phyloP scores from a whole-genome alignment of 2,888 invertebrate species.

The Vesta saturnalis region DNA sequence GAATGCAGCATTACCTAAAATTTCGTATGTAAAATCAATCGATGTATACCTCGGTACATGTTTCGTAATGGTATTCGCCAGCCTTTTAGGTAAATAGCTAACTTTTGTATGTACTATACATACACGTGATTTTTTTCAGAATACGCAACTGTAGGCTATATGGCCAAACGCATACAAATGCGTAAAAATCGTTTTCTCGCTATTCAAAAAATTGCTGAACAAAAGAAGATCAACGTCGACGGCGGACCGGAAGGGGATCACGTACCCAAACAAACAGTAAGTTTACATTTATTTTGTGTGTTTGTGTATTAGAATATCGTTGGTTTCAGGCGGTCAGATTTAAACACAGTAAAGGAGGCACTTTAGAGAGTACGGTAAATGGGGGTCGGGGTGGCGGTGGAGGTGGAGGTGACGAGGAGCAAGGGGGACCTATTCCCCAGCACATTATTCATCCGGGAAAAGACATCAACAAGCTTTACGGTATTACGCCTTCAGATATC shows the following conservation, averaged over 20 bases:
- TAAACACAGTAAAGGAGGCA: slow-evolving; percentile 94
- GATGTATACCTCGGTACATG: slow-evolving; percentile 97
- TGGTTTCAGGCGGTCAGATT: slow-evolving; percentile 91
- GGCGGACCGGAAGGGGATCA: slow-evolving; percentile 79
- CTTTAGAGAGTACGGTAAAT: slow-evolving; percentile 90
- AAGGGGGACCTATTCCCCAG: slow-evolving; percentile 73
- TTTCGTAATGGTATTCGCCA: slow-evolving; percentile 99
- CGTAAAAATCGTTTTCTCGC: slow-evolving; percentile 91
- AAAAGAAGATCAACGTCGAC: slow-evolving; percentile 88
- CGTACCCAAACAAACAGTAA: slow-evolving; percentile 81
- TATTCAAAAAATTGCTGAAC: slow-evolving; percentile 91
- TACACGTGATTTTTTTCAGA: slow-evolving; percentile 70
- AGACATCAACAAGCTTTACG: slow-evolving; percentile 91
- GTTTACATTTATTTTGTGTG: slow-evolving; percentile 56
- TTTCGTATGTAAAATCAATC: slow-evolving; percentile 97
- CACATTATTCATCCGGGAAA: slow-evolving; percentile 89
- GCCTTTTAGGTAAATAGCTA: slow-evolving; percentile 83
- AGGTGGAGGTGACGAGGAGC: slow-evolving; percentile 67
- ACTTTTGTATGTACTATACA: not conserved
- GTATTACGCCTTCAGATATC: slow-evolving; percentile 96
- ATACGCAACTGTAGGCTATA: slow-evolving; percentile 97
- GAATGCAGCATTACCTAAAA: slow-evolving; percentile 96
- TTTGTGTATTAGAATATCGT: not conserved
- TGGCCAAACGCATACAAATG: slow-evolving; percentile 97
- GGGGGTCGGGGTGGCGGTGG: slow-evolving; percentile 72